Percentiles rank a stretch among this genome's conserved stretches.
Conservation (phyloP, 2,888 invertebrate species). For the Dione juno region DNA sequence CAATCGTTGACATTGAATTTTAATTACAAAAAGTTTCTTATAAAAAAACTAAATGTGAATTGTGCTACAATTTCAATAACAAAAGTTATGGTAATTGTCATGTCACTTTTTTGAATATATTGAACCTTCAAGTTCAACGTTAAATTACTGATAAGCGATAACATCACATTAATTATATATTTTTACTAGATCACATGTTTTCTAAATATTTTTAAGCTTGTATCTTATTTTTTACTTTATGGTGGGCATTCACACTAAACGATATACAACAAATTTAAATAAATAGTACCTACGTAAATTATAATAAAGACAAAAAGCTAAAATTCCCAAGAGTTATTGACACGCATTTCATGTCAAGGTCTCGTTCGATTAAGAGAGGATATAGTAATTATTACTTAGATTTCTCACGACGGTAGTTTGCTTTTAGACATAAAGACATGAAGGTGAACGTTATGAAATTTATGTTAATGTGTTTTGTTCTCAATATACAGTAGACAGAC, state of each 20-base stretch:
- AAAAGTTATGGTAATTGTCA: background rate
- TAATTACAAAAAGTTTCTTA: background rate
- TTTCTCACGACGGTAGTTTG: background rate
- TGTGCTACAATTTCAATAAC: background rate
- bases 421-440: background rate
- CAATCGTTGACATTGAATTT: background rate
- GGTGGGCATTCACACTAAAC: too few species aligned
- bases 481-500: background rate
- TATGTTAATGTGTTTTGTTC: background rate
- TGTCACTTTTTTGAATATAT: background rate
- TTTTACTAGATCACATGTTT: too few species aligned
- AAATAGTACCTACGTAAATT: slow-evolving; percentile 7
- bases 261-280: background rate
- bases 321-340: background rate
- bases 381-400: slow-evolving; percentile 2
- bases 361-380: background rate
- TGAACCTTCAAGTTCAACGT: background rate
- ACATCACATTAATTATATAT: too few species aligned
- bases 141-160: too few species aligned
- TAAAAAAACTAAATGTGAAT: background rate
- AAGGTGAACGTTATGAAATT: background rate
- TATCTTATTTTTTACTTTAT: too few species aligned
- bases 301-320: slow-evolving; percentile 16
- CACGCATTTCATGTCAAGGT: background rate
- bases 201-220: too few species aligned